These are phyloP conservation scores for Ctenopoma multispine DNA, from an alignment of 2,797 vertebrate genomes.

Conservation along the genomic window DNA sequence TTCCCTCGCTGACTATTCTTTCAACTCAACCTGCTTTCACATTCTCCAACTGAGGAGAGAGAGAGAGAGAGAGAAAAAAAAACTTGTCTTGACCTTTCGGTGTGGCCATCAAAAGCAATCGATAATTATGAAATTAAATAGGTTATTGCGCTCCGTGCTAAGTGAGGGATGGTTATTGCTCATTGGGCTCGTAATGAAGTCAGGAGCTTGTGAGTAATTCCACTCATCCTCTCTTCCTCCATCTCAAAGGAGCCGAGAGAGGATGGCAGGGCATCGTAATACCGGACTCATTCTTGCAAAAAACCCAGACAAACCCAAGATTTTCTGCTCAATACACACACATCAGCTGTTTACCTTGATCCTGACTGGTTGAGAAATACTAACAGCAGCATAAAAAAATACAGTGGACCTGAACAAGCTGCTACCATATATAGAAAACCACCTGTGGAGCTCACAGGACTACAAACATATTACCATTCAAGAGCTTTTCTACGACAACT, in stretches of 20 bases:
- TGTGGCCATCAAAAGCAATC: constrained; percentile 54
- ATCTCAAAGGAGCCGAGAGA: constrained; percentile 22
- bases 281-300: not conserved
- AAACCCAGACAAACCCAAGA: constrained; percentile 4
- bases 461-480: not conserved
- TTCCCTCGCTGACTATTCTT: not conserved
- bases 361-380: not conserved
- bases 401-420: not conserved
- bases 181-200: constrained; percentile 70
- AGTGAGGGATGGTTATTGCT: constrained; percentile 75
- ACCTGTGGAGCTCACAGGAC: not conserved
- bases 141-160: constrained; percentile 54
- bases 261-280: not conserved
- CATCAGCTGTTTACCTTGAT: not conserved
- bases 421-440: not conserved
- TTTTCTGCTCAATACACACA: constrained; percentile 6
- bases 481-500: not conserved
- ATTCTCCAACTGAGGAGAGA: not conserved
- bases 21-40: constrained; percentile 36
- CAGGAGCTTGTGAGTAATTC: constrained; percentile 64
- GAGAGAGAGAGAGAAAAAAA: not conserved
- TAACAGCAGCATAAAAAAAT: not conserved
- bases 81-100: constrained; percentile 49
- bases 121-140: constrained; percentile 73
- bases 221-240: not conserved